Conservation (phyloP, 2,797 vertebrate genomes). For the Pseudochirops corinnae region DNA sequence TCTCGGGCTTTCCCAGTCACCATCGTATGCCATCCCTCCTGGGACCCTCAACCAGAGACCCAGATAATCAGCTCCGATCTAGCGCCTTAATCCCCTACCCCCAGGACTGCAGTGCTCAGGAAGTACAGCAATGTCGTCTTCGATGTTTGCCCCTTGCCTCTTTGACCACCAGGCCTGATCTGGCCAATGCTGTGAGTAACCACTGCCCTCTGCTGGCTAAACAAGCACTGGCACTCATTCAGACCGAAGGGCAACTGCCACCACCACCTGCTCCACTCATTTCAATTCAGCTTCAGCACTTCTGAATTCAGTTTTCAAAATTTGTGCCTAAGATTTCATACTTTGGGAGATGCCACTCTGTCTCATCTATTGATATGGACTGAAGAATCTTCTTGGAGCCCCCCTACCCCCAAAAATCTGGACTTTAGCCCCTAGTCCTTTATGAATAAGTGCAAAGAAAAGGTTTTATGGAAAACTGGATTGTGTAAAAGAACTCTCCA, state of each 20-base stretch:
- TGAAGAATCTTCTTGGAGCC: not conserved
- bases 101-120: slow-evolving; percentile 47
- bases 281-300: not conserved
- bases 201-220: slow-evolving; percentile 80
- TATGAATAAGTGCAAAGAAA: not conserved
- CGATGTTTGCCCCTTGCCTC: slow-evolving; percentile 56
- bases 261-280: not conserved
- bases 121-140: not conserved
- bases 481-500: not conserved
- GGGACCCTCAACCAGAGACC: not conserved
- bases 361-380: not conserved
- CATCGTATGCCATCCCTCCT: not conserved
- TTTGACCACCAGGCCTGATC: slow-evolving; percentile 60
- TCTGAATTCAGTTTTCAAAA: not conserved
- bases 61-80: slow-evolving; percentile 41
- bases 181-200: slow-evolving; percentile 46
- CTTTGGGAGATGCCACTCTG: not conserved
- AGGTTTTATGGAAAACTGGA: not conserved
- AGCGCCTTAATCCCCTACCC: slow-evolving; percentile 12
- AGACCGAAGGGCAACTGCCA: not conserved
- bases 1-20: not conserved
- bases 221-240: slow-evolving; percentile 64
- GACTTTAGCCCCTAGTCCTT: not conserved
- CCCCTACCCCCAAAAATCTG: not conserved
- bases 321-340: slow-evolving; percentile 24